Evolutionary conservation across 1,140 invertebrate genomes (phyloP).

Genomic region (Drosophila pachea): DNA sequence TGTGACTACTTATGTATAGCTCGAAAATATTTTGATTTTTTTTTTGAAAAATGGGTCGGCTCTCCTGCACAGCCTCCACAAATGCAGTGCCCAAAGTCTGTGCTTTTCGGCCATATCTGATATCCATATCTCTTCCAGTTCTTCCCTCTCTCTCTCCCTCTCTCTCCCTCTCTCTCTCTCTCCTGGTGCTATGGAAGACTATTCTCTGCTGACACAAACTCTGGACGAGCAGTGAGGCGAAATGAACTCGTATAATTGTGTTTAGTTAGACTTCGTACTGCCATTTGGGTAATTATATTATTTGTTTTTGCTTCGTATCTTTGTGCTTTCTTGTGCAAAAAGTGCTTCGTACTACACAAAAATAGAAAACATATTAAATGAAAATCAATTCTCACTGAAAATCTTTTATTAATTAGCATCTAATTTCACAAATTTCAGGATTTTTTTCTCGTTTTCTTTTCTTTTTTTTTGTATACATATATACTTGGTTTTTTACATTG

Average conservation of each 20-base stretch:
- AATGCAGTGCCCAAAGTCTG: constrained; percentile 2
- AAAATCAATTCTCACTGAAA: constrained; percentile 13
- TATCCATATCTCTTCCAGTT: constrained; percentile 1
- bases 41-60: constrained; percentile 46
- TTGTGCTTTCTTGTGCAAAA: constrained; percentile 53
- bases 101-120: constrained; percentile 1
- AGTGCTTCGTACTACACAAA: constrained; percentile 47
- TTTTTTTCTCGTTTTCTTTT: not conserved
- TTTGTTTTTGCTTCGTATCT: not conserved
- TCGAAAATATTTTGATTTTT: constrained; percentile 73
- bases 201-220: constrained; percentile 28
- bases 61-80: constrained; percentile 27
- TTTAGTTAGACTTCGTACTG: constrained; percentile 17
- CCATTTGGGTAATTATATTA: constrained; percentile 4
- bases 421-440: constrained; percentile 39
- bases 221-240: constrained; percentile 14
- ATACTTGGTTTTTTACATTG: constrained; percentile 1
- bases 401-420: constrained; percentile 42
- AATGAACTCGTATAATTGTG: constrained; percentile 8
- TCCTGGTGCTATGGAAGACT: constrained; percentile 41
- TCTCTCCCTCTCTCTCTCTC: no score
- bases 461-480: constrained; percentile 14
- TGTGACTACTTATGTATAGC: constrained; percentile 76
- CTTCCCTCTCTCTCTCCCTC: not conserved
- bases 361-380: constrained; percentile 4